A percentile compares a stretch with the other conserved stretches of the same genome.
These are phyloP conservation scores for Blastobasis adustella DNA, from an alignment of 2,888 invertebrate genomes.

Conservation along the genomic window DNA sequence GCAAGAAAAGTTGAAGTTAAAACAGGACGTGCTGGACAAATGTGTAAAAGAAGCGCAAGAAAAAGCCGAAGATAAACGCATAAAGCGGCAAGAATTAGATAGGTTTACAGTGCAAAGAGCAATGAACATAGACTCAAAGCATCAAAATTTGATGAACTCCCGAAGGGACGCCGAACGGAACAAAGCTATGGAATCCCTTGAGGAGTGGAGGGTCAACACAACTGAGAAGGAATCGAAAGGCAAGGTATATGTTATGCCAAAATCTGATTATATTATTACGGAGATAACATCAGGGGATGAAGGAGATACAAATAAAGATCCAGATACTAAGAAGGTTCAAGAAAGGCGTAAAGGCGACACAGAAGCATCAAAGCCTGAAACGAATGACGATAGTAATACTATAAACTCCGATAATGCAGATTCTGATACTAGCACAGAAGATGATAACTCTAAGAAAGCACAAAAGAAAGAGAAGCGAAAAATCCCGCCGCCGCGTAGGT, in stretches of 20 bases:
- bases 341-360: background rate
- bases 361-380: background rate
- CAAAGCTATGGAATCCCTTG: conserved; percentile 79
- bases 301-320: conserved; percentile 7
- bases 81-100: conserved; percentile 71
- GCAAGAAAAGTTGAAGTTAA: conserved; percentile 69
- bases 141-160: conserved; percentile 76
- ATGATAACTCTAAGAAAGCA: conserved; percentile 4
- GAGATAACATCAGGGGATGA: conserved; percentile 8
- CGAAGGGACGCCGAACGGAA: conserved; percentile 77
- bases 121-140: conserved; percentile 64
- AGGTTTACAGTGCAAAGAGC: conserved; percentile 67
- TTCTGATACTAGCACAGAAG: too few species aligned
- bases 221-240: conserved; percentile 16
- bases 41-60: conserved; percentile 72
- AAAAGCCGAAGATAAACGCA: conserved; percentile 63
- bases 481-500: conserved; percentile 16
- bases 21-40: conserved; percentile 73
- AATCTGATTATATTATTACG: conserved; percentile 8
- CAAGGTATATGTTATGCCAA: conserved; percentile 1
- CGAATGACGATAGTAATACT: too few species aligned
- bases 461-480: too few species aligned
- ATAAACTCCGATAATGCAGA: too few species aligned
- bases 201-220: conserved; percentile 68
- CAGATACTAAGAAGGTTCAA: background rate